Base-by-base conservation (phyloP, 2,888 invertebrate species). In the Tyria jacobaeae region DNA sequence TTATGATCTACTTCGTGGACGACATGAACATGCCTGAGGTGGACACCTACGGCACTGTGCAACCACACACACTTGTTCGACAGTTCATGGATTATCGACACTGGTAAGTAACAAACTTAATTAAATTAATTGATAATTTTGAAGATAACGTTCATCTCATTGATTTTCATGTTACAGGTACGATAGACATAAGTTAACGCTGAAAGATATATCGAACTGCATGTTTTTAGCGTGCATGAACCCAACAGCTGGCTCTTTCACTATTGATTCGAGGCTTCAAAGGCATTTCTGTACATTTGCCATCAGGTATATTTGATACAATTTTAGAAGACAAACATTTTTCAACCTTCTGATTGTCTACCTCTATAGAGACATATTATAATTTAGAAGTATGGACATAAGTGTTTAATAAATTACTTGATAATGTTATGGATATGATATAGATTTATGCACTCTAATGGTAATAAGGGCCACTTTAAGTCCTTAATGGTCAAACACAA, bases 1-100 rank as follows among this genome's bases (percentile, higher is more conserved):
- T 95, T 24, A 96, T 99, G 95, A 96, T 99, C 58, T 99, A 98
- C 89, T 99, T 99, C 86, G 96, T 99, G 62, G 99, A 99, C 82
- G 99, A 99, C 81, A 96, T 99, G 96, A 99, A 99, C 87, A 99
- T 99, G 98, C 99, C 99, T 0, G 98, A 98, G 92, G 98, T 99
- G 3, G 99, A 99, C 88, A 95, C 95, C 61, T 99, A 99, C 87
- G 98, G 97, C 61, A 99, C 99, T 0, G 99, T 99, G 15, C 99
- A 99, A 84, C 98, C 99, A 0, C 99, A 99, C 83, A 99, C 99
- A 0, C 94, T 99, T 2, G 97, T 99, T 66, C 94, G 99, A 27
- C 98, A 99, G 85, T 98, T 97, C 85, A 96, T 99, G 95, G 98
- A 99, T 89, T 99, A 99, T 85, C 96, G 95, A 72, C 99, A 99